A percentile compares a stretch with the other conserved stretches of the same genome.
These are phyloP conservation scores for Odiellus spinosus DNA, from an alignment of 2,888 invertebrate genomes.

Conservation along the genomic window DNA sequence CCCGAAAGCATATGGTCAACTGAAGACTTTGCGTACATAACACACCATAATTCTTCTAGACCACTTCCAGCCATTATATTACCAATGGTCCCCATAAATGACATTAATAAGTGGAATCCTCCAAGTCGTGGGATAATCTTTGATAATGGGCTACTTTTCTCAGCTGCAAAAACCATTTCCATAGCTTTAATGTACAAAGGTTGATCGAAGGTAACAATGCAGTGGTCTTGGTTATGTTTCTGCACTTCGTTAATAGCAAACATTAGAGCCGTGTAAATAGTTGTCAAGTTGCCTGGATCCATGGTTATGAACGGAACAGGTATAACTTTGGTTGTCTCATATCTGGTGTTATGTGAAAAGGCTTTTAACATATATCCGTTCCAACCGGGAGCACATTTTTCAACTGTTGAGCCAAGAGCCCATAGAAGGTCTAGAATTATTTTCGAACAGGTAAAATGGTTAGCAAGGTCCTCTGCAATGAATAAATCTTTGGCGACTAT, in stretches of 20 bases:
- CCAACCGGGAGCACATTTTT: no score
- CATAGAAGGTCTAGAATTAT: not conserved
- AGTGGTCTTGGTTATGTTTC: constrained; percentile 1
- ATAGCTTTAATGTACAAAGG: constrained; percentile 14
- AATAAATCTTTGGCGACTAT: not conserved
- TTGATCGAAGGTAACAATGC: constrained; percentile 15
- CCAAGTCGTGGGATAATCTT: constrained; percentile 10
- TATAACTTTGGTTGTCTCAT: constrained; percentile 6
- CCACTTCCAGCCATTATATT: no score
- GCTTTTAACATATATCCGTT: no score
- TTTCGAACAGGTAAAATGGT: no score
- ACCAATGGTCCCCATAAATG: constrained; percentile 14
- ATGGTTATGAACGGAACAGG: constrained; percentile 13
- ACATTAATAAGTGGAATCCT: constrained; percentile 17
- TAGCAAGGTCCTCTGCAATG: no score
- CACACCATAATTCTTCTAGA: constrained; percentile 14
- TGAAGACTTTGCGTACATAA: constrained; percentile 10
- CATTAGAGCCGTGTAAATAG: constrained; percentile 12
- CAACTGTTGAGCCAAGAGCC: not conserved
- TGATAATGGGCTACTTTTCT: constrained; percentile 3
- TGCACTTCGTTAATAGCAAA: constrained; percentile 5
- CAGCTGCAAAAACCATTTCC: constrained; percentile 12
- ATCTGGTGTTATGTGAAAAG: no score
- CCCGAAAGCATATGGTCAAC: constrained; percentile 15
- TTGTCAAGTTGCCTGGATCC: constrained; percentile 9